A percentile compares a stretch with the other conserved stretches of the same genome.
phyloP scores from a whole-genome alignment of 2,113 vertebrate species.

The Bambusicola thoracicus region DNA sequence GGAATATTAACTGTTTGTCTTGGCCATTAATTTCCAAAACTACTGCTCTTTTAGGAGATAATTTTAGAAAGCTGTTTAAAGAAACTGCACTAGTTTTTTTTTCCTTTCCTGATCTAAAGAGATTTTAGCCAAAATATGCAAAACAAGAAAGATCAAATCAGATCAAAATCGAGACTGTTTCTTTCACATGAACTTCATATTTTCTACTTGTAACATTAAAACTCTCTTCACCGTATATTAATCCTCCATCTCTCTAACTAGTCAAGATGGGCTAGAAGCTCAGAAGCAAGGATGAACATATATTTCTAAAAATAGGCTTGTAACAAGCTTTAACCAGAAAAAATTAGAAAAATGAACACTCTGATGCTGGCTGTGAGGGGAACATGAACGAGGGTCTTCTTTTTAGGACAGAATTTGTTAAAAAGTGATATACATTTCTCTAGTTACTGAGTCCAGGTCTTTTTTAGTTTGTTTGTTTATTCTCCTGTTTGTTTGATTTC shows the following conservation, averaged over 20 bases:
- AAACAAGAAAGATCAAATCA: neutral
- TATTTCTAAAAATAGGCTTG: neutral
- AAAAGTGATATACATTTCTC: neutral
- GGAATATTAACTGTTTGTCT: neutral
- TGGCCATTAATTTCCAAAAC: neutral
- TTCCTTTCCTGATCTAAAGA: neutral
- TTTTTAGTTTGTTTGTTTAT: neutral
- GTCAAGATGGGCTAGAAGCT: neutral
- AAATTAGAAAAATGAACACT: neutral
- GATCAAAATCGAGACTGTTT: neutral
- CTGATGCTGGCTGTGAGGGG: neutral
- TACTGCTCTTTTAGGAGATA: neutral
- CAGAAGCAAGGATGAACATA: neutral
- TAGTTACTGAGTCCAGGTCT: neutral
- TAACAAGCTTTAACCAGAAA: neutral
- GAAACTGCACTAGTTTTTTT: neutral
- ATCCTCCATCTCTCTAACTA: neutral
- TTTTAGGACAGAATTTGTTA: neutral
- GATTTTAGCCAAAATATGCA: neutral
- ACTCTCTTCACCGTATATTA: neutral
- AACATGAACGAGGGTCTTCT: neutral
- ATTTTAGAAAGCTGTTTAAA: neutral
- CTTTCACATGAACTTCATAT: neutral
- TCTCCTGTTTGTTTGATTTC: conserved; percentile 33
- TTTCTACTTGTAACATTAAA: neutral